Evolutionary conservation across 1,140 invertebrate genomes (phyloP), one percentile per base, ranked within the genome.

Genomic region (Microplitis demolitor): DNA sequence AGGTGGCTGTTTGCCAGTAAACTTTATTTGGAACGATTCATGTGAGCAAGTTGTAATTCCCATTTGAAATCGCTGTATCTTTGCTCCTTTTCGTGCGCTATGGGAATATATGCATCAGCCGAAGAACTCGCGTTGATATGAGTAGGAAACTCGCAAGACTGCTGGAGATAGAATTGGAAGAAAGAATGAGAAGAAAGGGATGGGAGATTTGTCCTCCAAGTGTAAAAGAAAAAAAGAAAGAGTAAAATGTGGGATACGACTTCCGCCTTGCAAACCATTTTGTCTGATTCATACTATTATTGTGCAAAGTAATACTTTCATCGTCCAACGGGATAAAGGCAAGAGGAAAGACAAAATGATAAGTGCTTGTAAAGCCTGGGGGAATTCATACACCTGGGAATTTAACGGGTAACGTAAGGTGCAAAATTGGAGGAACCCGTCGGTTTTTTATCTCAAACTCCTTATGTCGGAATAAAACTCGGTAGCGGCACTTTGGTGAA

Each of bases 1-100:
- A 35, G 62, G 58, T 73, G 75, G 75, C 72, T 58, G 45, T 53
- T 64, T 76, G 75, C 75, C 75, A 76, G 64, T 76, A 72, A 73
- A 76, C 69, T 76, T 76, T 76, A 63, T 33, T 64, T 13, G 14
- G 16, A 76, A 72, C 60, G 37, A 61, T 45, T 58, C 60, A 60
- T 60, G 14, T 64, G 56, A 33, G 66, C 69, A 61, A 70, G 63
- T 64, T 72, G 75, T 74, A 74, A 76, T 76, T 76, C 66, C 56
- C 66, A 74, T 76, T 69, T 67, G 64, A 71, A 76, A 76, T 72
- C 51, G 58, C 53, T 14, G 54, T 68, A 50, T 75, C 70, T 66
- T 35, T 33, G 60, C 51, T 50, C 54, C 54, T 71, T 37, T 76
- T 73, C 24, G 51, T 16, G 66, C 66, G 62, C 53, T 50, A 70